phyloP scores from a whole-genome alignment of 2,797 vertebrate species.

The Bovichtus diacanthus region DNA sequence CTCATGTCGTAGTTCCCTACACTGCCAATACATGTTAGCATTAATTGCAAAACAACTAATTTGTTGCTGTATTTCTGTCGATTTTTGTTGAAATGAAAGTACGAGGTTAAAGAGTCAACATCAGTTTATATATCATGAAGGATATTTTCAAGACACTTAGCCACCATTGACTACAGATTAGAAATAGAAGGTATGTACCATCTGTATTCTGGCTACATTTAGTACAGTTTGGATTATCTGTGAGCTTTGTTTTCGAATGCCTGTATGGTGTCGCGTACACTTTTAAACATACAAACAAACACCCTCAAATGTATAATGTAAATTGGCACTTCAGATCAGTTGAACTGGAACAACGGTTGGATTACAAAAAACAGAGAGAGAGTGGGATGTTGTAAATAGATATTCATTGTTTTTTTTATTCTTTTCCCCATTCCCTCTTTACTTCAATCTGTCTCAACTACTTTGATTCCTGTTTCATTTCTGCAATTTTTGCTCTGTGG shows the following conservation, averaged over 20 bases:
- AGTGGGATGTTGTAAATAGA: slow-evolving; percentile 3
- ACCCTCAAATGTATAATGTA: neutral
- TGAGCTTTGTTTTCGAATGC: too few species aligned
- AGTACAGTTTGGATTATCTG: too few species aligned
- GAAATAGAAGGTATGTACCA: too few species aligned
- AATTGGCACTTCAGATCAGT: neutral
- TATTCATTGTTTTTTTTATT: slow-evolving; percentile 37
- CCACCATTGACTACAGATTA: too few species aligned
- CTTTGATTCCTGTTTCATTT: slow-evolving; percentile 39
- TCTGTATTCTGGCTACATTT: too few species aligned
- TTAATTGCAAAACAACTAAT: neutral
- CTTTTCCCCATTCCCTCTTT: slow-evolving; percentile 21
- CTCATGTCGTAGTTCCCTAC: neutral
- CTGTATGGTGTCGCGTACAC: too few species aligned
- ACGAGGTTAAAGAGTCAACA: too few species aligned
- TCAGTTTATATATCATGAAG: too few species aligned
- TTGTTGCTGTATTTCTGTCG: neutral
- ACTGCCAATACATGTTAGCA: neutral
- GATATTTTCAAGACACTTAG: too few species aligned
- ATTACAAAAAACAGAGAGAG: neutral
- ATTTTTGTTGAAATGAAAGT: too few species aligned
- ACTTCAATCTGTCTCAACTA: slow-evolving; percentile 19
- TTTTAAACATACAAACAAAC: neutral
- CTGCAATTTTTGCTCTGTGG: neutral
- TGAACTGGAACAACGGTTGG: neutral